Evolutionary conservation across 1,140 invertebrate genomes (phyloP), one percentile per base, ranked within the genome.

Genomic region (Drosophila parvula): DNA sequence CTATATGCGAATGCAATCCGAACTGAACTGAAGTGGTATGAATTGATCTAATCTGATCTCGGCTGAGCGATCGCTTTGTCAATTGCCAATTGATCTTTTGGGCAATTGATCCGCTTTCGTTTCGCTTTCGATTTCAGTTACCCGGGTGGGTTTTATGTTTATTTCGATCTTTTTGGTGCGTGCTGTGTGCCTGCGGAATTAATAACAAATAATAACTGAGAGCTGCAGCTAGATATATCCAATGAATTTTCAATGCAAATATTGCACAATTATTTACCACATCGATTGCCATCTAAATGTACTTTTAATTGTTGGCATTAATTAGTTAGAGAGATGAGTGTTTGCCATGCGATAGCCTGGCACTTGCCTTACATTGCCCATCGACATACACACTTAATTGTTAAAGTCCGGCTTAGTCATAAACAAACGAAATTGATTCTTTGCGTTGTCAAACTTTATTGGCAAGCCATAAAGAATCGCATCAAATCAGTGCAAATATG

Each of bases 21-120:
- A 34, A 34, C 18, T 41, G 22, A 64, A 36, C 55, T 27, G 57
- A 71, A 71, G 50, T 70, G 64, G 65, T n/a, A 57, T 40, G 68
- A 71, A 59, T 70, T 47, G 68, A 71, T 71, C 43, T 41, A 57
- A 71, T 71, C 64, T 57, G 64, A 71, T 71, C 50, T 59, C 68
- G 65, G 27, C 64, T 59, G 59, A 77, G 65, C 64, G 50, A 86
- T 65, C 61, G 40, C 65, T 53, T 88, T 89, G 82, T 83, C 84
- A 88, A 89, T 84, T 89, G 80, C 27, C 84, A 89, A 89, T 89
- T 88, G 84, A 88, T 89, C 84, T 89, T 88, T 88, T 88, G 61
- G 59, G 84, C 84, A 84, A 84, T 84, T 89, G 84, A 89, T 88
- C 84, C 80, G 84, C 81, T 89, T 53, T 53, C 51, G 51, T 53